Base-by-base conservation (phyloP, 2,797 vertebrate species). In the Lepilemur septentrionalis region DNA sequence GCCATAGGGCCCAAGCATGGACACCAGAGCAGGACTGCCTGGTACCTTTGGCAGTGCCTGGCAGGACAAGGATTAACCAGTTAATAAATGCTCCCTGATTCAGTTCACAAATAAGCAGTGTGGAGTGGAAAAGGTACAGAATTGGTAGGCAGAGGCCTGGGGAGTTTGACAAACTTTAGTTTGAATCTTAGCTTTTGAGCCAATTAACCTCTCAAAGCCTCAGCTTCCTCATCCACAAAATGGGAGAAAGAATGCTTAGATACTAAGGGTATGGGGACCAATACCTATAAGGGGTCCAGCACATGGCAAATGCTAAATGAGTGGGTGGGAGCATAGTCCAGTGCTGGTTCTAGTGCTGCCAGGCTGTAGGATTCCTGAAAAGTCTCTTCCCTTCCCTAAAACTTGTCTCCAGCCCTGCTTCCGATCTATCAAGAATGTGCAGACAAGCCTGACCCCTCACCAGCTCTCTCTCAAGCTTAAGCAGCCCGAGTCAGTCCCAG, bases 341-440 rank as follows among this genome's bases (percentile, higher is more conserved):
- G 35, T 50, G 48, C 72, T 65, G 75, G 43, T 22, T 75, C 28
- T 38, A 55, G 57, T 1, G 3, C 22, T 23, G n/a, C 15, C 5
- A 15, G 63, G 4, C 32, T 59, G 11, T 5, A 43, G 9, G 59
- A 63, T 55, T 95, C 30, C 55, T 11, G 9, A 63, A n/a, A 46
- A 63, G 59, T 67, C 35, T 63, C 48, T 38, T 57, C 22, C 48
- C 9, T 35, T 65, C 32, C 59, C 65, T 43, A 20, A 78, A 72
- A 57, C n/a, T 48, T 30, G 7, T 28, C 73, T 89, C 30, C n/a
- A 46, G 55, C 13, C 70, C 83, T 76, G 23, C 41, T 84, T 55
- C 63, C 0, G 0, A 12, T 0, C 2, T 8, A 14, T 11, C 1
- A 5, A 78, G 23, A 43, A 6, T 43, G 7, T 4, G 38, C 41